Evolutionary conservation across 2,888 invertebrate genomes (phyloP), one percentile per base, ranked within the genome.

Genomic region (Neoscelio sp.): DNA sequence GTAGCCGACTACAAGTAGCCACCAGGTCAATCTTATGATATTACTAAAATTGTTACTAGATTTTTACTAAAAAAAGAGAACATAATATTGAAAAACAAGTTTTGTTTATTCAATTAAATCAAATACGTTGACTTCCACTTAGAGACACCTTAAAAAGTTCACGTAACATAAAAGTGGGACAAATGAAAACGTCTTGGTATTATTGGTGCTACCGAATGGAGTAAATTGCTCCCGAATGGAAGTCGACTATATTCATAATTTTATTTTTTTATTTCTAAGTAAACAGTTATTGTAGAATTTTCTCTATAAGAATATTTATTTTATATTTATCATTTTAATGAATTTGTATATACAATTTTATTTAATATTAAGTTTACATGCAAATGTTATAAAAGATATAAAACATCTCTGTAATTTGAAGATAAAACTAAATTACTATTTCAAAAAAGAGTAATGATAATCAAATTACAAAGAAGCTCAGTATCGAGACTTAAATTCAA

Each of bases 1-100:
- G 78, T 74, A 78, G 78, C 62, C 8, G 56, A 73, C 20, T 64
- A 62, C 42, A 30, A 73, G 33, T 78, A 78, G 78, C 10, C 28
- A 67, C 73, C 62, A 56, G 30, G 42, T 62, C 67, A 68, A 64
- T 54, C 56, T 56, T 52, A 64, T 23, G 18, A 40, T 44, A 50
- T 65, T 42, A 74, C 35, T 65, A 20, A 65, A 65, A 74, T 50
- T 74, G 58, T 74, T 65, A 74, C 58, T 54, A 74, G 42, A 58
- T 65, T 74, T 64, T 73, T 70, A 70, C 68, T 38, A 28, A 67
- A 56, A 35, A 46, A 23, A 6, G n/a, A 35, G 4, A 23, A 52
- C n/a, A n/a, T n/a, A 67, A 6, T 44, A 48, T 38, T 50, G 15
- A 33, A 2, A 13, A 20, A 56, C 60, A 68, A 60, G 50, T 15